Percentiles rank a stretch among this genome's conserved stretches.
phyloP scores from a whole-genome alignment of 2,113 vertebrate genomes.

The Spilogale gracilis region DNA sequence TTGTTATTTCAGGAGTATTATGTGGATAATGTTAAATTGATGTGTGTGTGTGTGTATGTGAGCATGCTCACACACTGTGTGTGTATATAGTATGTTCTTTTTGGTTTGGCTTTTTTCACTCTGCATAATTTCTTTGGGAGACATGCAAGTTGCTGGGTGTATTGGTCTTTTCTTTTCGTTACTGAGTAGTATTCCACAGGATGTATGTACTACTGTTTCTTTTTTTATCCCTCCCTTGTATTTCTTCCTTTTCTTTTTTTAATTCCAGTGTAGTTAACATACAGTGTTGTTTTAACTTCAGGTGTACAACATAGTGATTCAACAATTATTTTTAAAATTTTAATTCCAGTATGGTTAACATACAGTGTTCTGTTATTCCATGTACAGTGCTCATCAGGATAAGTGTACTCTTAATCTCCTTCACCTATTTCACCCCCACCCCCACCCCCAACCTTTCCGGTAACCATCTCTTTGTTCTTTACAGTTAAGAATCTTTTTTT shows the following conservation, averaged over 20 bases:
- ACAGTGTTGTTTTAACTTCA: not conserved
- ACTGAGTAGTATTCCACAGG: not conserved
- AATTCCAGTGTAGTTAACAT: not conserved
- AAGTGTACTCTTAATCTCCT: not conserved
- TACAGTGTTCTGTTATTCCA: not conserved
- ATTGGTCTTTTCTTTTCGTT: not conserved
- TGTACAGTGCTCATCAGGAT: not conserved
- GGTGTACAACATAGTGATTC: not conserved
- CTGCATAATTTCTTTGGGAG: not conserved
- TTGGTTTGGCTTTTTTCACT: not conserved
- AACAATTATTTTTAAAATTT: not conserved
- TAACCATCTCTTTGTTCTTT: not conserved
- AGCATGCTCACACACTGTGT: too few relatives aligned
- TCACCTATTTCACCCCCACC: not conserved
- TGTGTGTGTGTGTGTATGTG: not conserved
- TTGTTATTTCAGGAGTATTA: not conserved
- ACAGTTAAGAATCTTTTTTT: not conserved
- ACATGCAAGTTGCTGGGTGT: not conserved
- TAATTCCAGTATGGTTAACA: not conserved
- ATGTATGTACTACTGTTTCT: not conserved
- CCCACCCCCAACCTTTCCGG: not conserved
- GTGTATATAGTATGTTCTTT: not conserved
- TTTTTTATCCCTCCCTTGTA: not conserved
- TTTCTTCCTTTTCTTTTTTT: not conserved
- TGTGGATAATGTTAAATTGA: too few relatives aligned